Conservation (phyloP, 2,888 invertebrate species). For the Dryococelus australis region DNA sequence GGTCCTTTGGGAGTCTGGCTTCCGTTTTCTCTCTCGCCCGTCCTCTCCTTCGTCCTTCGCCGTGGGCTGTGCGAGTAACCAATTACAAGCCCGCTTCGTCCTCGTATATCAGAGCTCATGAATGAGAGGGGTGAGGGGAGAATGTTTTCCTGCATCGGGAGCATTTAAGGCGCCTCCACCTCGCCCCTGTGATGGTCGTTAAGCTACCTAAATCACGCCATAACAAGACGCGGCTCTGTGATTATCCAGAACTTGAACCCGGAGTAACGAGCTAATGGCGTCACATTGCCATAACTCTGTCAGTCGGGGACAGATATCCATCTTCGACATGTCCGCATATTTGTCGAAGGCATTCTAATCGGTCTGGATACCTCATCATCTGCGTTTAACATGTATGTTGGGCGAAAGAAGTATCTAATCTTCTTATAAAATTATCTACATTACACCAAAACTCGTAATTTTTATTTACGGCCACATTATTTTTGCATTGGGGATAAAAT, state of each 20-base stretch:
- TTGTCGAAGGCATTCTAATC: not conserved
- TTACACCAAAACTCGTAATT: not conserved
- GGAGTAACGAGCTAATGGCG: not conserved
- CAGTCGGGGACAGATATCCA: not conserved
- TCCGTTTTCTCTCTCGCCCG: too few relatives aligned
- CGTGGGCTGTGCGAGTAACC: not conserved
- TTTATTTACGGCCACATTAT: not conserved
- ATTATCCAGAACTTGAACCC: not conserved
- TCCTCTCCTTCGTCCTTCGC: not conserved
- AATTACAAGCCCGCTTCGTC: not conserved
- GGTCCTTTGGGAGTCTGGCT: too few relatives aligned
- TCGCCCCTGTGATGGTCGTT: not conserved
- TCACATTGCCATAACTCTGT: not conserved
- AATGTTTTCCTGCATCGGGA: not conserved
- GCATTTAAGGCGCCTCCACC: not conserved
- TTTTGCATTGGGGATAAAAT: too few relatives aligned
- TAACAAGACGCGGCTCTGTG: not conserved
- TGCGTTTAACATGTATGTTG: not conserved
- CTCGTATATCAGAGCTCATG: not conserved
- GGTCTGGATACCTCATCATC: not conserved
- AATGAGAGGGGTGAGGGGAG: not conserved
- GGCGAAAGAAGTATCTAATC: not conserved
- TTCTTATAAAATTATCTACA: not conserved
- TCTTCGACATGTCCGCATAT: not conserved
- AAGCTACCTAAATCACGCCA: not conserved